phyloP scores from a whole-genome alignment of 1,140 invertebrate species.

The Brachionus rotundiformis region DNA sequence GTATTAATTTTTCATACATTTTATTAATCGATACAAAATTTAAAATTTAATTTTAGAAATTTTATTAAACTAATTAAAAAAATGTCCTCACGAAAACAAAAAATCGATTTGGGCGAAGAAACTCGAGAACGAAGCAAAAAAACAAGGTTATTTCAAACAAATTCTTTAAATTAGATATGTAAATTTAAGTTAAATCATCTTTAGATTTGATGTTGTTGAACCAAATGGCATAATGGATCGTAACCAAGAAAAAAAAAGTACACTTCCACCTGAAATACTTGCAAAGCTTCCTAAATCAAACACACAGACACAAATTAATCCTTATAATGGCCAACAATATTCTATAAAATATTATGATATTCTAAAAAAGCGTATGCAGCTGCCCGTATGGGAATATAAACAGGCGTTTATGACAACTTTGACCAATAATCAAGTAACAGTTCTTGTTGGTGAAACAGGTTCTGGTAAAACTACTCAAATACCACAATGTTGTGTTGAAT shows the following conservation, averaged over 20 bases:
- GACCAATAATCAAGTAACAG: constrained; percentile 83
- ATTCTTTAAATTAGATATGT: neutral
- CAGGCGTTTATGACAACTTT: constrained; percentile 90
- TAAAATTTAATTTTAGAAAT: neutral
- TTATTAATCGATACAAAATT: neutral
- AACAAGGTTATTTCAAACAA: neutral
- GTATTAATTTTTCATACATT: no score
- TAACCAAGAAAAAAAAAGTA: neutral
- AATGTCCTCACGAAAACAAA: constrained; percentile 49
- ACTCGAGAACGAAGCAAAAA: constrained; percentile 24
- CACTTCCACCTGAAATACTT: constrained; percentile 11
- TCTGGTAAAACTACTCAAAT: constrained; percentile 62
- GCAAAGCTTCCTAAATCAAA: constrained; percentile 30
- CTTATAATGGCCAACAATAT: constrained; percentile 54
- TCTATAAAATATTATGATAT: constrained; percentile 65
- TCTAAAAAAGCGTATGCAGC: constrained; percentile 78
- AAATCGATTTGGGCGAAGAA: constrained; percentile 38
- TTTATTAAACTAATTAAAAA: neutral
- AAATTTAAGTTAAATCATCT: neutral
- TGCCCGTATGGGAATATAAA: constrained; percentile 97
- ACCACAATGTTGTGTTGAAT: constrained; percentile 85
- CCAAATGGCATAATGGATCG: neutral
- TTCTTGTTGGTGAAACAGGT: constrained; percentile 88
- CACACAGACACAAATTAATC: constrained; percentile 54
- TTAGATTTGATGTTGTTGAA: constrained; percentile 39